Percentiles rank a stretch among this genome's conserved stretches.
phyloP scores from a whole-genome alignment of 2,797 vertebrate species.

The Agapornis canus region DNA sequence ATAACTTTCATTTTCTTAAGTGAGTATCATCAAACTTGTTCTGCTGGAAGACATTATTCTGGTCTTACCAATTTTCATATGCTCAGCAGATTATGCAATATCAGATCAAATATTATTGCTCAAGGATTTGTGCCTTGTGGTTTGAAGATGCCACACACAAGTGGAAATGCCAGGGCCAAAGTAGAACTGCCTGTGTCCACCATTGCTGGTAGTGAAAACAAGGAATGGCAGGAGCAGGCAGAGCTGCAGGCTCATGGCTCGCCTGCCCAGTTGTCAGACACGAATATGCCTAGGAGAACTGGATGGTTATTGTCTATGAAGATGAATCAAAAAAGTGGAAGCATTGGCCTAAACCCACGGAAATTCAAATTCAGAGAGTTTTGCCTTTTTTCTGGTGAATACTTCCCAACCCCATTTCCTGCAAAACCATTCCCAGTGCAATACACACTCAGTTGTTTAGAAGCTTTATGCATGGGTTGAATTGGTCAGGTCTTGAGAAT shows the following conservation, averaged over 20 bases:
- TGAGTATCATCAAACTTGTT: neutral
- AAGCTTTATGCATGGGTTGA: neutral
- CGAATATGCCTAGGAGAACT: fast-evolving
- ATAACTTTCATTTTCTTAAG: neutral
- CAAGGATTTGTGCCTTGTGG: fast-evolving
- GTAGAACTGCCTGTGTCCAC: neutral
- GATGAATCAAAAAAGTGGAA: neutral
- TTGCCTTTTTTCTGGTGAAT: neutral
- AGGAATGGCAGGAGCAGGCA: neutral
- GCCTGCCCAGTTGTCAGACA: neutral
- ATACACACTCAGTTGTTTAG: neutral
- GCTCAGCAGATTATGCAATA: neutral
- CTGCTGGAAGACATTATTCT: neutral
- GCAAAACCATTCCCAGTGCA: neutral
- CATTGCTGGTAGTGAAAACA: fast-evolving
- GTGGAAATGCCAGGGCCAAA: neutral
- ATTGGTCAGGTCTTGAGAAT: neutral
- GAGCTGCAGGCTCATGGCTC: neutral
- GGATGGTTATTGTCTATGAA: neutral
- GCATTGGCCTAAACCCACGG: neutral
- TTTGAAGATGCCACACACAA: neutral
- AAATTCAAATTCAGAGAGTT: neutral
- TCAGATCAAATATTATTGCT: neutral
- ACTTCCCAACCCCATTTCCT: fast-evolving
- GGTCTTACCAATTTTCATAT: neutral